Evolutionary conservation across 1,140 invertebrate species (phyloP), one percentile per base, ranked within the genome.

Genomic region (Eurosta solidaginis): DNA sequence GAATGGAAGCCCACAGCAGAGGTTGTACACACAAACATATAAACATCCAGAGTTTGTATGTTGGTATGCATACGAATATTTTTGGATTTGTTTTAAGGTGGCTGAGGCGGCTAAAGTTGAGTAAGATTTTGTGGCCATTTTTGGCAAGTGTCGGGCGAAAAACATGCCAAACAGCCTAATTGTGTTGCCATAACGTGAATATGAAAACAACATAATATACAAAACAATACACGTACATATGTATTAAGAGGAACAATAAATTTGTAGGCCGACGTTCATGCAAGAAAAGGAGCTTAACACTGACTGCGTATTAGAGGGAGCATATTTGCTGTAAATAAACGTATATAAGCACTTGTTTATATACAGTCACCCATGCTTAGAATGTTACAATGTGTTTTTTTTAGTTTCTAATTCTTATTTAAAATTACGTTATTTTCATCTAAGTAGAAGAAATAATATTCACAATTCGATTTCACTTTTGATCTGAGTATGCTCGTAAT

Each of bases 121-220:
- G 33, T 33, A 33, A n/a, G 36, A 20, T 68, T 68, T 68, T 68
- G n/a, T 42, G 59, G 17, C 59, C 33, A 68, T 68, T 68, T 68
- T 68, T 40, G 59, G 59, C 40, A n/a, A 20, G 59, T 68, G 59
- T 68, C 59, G 59, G 33, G 59, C 59, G 33, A 68, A 42, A 3
- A 68, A 68, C 59, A 68, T 40, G 59, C 59, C 59, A 22, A 36
- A 40, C 33, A 17, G 59, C 59, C 59, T 68, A 68, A 68, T 68
- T 68, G 59, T 68, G 59, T 68, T 68, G 59, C 59, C 59, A 40
- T 68, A 68, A 68, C 59, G 29, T 20, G 59, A 17, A 68, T 68
- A 68, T n/a, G n/a, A 68, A 36, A 68, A 40, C 59, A 68, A 68
- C 59, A 68, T 42, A 68, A 68, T 42, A 68, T 33, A n/a, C n/a